Evolutionary conservation across 2,797 vertebrate genomes (phyloP).

Genomic region (Paramormyrops hopkinsi): DNA sequence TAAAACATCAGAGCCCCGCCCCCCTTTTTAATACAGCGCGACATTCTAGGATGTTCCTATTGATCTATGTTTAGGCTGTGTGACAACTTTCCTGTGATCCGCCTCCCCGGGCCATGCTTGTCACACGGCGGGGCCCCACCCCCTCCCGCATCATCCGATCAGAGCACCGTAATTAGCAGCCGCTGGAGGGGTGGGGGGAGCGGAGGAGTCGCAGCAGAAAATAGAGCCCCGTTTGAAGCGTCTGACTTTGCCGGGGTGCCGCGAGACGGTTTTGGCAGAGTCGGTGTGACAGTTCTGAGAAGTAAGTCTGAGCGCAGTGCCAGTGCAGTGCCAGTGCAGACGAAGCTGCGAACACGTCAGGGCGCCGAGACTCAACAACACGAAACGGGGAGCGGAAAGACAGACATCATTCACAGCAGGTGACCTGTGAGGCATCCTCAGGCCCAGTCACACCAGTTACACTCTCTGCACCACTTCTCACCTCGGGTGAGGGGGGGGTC

Average conservation of each 20-base stretch:
- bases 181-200: not conserved
- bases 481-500: not conserved
- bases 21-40: constrained; percentile 43
- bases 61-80: constrained; percentile 52
- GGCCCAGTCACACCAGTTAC: not conserved
- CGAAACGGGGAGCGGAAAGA: not conserved
- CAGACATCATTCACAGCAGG: not conserved
- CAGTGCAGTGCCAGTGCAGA: not conserved
- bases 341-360: not conserved
- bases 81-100: constrained; percentile 45
- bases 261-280: not conserved
- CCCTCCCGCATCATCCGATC: not conserved
- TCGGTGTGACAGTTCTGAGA: not conserved
- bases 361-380: not conserved
- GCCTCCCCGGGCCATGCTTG: constrained; percentile 21
- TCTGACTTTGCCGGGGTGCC: not conserved
- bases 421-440: not conserved
- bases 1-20: constrained; percentile 46
- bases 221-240: constrained; percentile 10
- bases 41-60: constrained; percentile 40
- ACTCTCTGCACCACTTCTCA: not conserved
- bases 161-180: constrained; percentile 14
- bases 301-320: not conserved
- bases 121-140: not conserved
- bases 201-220: not conserved